Conservation (phyloP, 2,113 vertebrate species). For the Macheiramphus alcinus region DNA sequence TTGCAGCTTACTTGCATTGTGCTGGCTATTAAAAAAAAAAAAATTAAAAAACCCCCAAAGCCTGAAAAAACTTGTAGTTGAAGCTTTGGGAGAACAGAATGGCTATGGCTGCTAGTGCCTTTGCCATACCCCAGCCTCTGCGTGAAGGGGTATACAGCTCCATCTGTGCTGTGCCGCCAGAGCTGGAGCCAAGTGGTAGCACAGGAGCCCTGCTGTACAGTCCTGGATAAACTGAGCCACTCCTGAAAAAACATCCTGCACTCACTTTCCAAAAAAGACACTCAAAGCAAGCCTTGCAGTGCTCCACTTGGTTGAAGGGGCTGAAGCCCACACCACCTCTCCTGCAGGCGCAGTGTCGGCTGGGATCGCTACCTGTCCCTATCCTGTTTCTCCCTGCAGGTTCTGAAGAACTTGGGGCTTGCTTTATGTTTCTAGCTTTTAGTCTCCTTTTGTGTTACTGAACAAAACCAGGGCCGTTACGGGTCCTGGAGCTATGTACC, state of each 20-base stretch:
- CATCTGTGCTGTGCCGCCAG: not conserved
- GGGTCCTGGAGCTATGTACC: not conserved
- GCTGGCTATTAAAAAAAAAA: not conserved
- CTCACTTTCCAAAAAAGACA: not conserved
- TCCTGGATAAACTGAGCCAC: not conserved
- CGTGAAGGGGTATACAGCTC: not conserved
- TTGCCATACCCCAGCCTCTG: not conserved
- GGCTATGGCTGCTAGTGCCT: not conserved
- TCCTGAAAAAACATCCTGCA: not conserved
- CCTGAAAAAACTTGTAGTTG: not conserved
- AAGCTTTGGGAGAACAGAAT: not conserved
- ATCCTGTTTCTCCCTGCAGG: not conserved
- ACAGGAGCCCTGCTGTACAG: not conserved
- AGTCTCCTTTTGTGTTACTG: not conserved
- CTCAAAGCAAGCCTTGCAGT: not conserved
- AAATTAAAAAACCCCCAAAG: too few relatives aligned
- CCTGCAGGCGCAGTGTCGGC: accelerated
- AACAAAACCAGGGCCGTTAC: not conserved
- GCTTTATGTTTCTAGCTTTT: not conserved
- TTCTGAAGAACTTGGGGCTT: not conserved
- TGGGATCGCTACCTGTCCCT: not conserved
- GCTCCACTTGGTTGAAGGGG: not conserved
- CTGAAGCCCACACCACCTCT: accelerated
- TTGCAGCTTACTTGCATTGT: not conserved
- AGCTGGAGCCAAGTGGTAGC: not conserved